phyloP scores from a whole-genome alignment of 2,797 vertebrate genomes.

The Ispidina picta region DNA sequence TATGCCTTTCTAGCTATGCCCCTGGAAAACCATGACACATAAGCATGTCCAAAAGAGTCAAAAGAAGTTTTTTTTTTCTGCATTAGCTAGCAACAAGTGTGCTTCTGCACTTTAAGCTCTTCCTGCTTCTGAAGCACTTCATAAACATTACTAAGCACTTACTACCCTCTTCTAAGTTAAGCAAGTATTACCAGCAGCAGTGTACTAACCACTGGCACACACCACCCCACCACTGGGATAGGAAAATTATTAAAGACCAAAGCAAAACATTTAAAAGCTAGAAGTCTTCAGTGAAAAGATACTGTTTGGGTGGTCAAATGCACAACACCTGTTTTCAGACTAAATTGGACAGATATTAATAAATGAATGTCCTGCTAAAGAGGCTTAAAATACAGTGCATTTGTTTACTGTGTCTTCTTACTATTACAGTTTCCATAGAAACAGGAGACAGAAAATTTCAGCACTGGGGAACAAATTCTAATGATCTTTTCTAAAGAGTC shows the following conservation, averaged over 20 bases:
- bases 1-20: not conserved
- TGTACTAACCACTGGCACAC: not conserved
- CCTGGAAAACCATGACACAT: accelerated
- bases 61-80: not conserved
- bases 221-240: not conserved
- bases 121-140: not conserved
- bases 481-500: constrained; percentile 20
- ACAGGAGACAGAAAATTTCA: constrained; percentile 51
- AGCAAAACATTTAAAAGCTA: not conserved
- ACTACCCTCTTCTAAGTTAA: not conserved
- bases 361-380: constrained; percentile 8
- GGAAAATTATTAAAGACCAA: not conserved
- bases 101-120: not conserved
- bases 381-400: constrained; percentile 11
- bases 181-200: not conserved
- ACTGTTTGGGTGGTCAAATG: not conserved
- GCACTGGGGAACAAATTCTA: constrained; percentile 40
- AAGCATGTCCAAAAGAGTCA: not conserved
- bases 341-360: constrained; percentile 33
- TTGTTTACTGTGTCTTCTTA: constrained; percentile 59
- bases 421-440: constrained; percentile 68
- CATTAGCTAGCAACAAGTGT: not conserved
- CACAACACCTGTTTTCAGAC: not conserved
- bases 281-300: not conserved
- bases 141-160: not conserved